Conservation (phyloP, 2,888 invertebrate species). For the Eustalomyia histrio region DNA sequence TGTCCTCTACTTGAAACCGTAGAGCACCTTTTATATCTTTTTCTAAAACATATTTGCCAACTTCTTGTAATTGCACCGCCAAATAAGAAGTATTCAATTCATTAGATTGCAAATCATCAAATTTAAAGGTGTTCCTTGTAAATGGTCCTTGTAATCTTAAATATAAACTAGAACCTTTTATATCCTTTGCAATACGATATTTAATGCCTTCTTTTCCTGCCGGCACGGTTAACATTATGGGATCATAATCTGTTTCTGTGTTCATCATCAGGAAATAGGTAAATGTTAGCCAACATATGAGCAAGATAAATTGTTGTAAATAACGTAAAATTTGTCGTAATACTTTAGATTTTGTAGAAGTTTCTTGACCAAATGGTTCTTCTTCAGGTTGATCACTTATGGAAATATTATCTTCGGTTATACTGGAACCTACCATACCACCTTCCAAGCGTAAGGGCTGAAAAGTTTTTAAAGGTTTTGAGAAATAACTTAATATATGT, state of each 20-base stretch:
- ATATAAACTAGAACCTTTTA: conserved; percentile 11
- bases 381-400: conserved; percentile 30
- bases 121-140: conserved; percentile 15
- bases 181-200: not conserved
- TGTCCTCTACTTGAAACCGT: conserved; percentile 19
- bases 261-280: conserved; percentile 54
- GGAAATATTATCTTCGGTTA: conserved; percentile 31
- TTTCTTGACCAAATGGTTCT: not conserved
- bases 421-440: not conserved
- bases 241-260: conserved; percentile 41
- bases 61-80: not conserved
- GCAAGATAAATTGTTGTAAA: conserved; percentile 18
- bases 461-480: not conserved
- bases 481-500: not conserved
- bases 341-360: not conserved
- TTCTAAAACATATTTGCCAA: not conserved
- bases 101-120: not conserved
- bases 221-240: conserved; percentile 32
- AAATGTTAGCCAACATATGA: conserved; percentile 53
- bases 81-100: not conserved
- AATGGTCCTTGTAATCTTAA: conserved; percentile 54
- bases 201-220: not conserved
- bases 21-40: not conserved
- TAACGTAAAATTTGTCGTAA: conserved; percentile 20
- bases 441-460: not conserved